A percentile compares a stretch with the other conserved stretches of the same genome.
phyloP scores from a whole-genome alignment of 1,140 invertebrate species.

The Chelonus insularis region DNA sequence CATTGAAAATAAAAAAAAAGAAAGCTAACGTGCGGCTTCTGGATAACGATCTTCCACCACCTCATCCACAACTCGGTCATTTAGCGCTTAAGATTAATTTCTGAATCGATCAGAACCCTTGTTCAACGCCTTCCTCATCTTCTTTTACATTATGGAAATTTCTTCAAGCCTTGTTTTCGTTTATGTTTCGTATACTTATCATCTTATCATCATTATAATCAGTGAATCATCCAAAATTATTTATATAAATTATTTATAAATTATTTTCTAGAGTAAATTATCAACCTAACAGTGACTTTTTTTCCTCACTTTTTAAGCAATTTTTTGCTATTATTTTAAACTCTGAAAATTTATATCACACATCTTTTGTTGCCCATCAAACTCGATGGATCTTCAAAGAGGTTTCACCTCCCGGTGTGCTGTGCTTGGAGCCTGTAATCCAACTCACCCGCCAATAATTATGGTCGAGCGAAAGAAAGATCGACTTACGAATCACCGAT shows the following conservation, averaged over 20 bases:
- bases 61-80: slow-evolving; percentile 5
- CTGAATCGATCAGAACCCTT: not conserved
- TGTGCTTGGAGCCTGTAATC: slow-evolving; percentile 25
- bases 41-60: slow-evolving; percentile 15
- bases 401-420: slow-evolving; percentile 10
- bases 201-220: not conserved
- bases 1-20: slow-evolving; percentile 1
- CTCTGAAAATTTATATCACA: too few relatives aligned
- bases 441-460: slow-evolving; percentile 30
- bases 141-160: not conserved
- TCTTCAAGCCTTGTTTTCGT: not conserved
- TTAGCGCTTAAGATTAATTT: slow-evolving; percentile 18
- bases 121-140: not conserved
- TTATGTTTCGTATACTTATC: not conserved
- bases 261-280: not conserved
- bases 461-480: slow-evolving; percentile 12
- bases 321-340: too few relatives aligned
- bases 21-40: slow-evolving; percentile 2
- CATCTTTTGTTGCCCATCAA: not conserved
- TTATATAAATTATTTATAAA: not conserved
- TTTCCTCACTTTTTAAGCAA: too few relatives aligned
- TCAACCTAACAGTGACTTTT: not conserved
- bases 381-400: too few relatives aligned
- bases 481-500: not conserved
- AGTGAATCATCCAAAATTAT: not conserved